A percentile compares a stretch with the other conserved stretches of the same genome.
These are phyloP conservation scores for Panzeria rudis DNA, from an alignment of 2,888 invertebrate species.

Conservation along the genomic window DNA sequence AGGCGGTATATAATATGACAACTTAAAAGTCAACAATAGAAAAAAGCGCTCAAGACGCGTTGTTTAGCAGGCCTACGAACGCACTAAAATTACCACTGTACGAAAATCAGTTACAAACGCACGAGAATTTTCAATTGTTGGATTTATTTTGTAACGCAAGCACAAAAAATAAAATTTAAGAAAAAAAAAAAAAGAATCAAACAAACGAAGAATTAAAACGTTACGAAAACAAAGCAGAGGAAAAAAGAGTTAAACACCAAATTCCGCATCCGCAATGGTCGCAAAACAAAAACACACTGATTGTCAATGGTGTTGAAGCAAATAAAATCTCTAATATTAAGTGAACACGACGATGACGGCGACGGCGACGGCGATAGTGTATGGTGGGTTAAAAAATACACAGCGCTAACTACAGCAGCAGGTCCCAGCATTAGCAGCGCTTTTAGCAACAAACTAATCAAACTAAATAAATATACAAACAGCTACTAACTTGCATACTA, in stretches of 20 bases:
- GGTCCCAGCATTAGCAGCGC: constrained; percentile 42
- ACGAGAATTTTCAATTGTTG: constrained; percentile 66
- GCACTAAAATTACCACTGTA: constrained; percentile 70
- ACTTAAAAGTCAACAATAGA: constrained; percentile 35
- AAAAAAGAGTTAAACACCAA: constrained; percentile 66
- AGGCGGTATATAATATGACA: constrained; percentile 46
- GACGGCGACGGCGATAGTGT: constrained; percentile 49
- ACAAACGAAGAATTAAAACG: constrained; percentile 63
- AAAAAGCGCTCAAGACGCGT: constrained; percentile 69
- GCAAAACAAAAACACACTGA: constrained; percentile 75
- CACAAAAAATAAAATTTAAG: constrained; percentile 28
- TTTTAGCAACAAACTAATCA: constrained; percentile 37
- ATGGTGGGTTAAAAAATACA: constrained; percentile 52
- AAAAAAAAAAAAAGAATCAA: constrained; percentile 53
- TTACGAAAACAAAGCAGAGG: constrained; percentile 65
- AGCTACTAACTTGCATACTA: neutral
- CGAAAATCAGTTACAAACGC: constrained; percentile 67
- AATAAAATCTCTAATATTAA: constrained; percentile 64
- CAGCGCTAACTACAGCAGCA: constrained; percentile 51
- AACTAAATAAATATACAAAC: neutral
- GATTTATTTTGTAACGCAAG: constrained; percentile 51
- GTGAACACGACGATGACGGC: constrained; percentile 21
- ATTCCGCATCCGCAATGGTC: constrained; percentile 74
- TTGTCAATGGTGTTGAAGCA: constrained; percentile 64
- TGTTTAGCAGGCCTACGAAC: constrained; percentile 67